Evolutionary conservation across 2,797 vertebrate genomes (phyloP).

Genomic region (Eospalax fontanierii): DNA sequence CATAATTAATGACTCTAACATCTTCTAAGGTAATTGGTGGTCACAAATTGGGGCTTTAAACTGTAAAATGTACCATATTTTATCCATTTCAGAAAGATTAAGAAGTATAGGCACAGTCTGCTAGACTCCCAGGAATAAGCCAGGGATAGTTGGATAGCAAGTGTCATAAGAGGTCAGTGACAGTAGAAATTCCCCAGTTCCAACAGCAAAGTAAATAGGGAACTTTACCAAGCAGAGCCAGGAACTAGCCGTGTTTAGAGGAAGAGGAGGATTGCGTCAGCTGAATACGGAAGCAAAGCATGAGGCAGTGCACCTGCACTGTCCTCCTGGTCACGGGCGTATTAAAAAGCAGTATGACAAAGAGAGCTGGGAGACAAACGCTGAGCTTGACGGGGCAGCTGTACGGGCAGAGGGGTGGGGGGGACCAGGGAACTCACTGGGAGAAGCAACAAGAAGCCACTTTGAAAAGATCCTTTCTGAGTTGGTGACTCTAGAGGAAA

Average conservation of each 20-base stretch:
- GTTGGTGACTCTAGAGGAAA: not conserved
- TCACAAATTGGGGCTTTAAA: not conserved
- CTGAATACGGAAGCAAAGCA: not conserved
- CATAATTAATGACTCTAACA: not conserved
- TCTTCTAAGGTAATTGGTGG: not conserved
- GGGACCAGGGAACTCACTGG: not conserved
- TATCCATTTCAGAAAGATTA: not conserved
- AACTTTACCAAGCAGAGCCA: not conserved
- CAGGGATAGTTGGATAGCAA: not conserved
- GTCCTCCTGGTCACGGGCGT: too few species aligned
- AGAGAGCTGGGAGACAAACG: not conserved
- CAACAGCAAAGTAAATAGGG: not conserved
- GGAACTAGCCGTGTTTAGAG: not conserved
- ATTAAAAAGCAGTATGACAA: not conserved
- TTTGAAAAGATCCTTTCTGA: not conserved
- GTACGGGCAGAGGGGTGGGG: not conserved
- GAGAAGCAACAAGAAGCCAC: not conserved
- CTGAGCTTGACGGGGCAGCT: not conserved
- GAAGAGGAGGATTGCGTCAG: not conserved
- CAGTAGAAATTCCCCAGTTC: not conserved
- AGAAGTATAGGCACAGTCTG: not conserved
- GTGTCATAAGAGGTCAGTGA: not conserved
- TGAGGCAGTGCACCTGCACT: not conserved
- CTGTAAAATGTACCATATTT: not conserved
- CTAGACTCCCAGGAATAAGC: not conserved